Evolutionary conservation across 2,888 invertebrate species (phyloP).

Genomic region (Polyommatus icarus): DNA sequence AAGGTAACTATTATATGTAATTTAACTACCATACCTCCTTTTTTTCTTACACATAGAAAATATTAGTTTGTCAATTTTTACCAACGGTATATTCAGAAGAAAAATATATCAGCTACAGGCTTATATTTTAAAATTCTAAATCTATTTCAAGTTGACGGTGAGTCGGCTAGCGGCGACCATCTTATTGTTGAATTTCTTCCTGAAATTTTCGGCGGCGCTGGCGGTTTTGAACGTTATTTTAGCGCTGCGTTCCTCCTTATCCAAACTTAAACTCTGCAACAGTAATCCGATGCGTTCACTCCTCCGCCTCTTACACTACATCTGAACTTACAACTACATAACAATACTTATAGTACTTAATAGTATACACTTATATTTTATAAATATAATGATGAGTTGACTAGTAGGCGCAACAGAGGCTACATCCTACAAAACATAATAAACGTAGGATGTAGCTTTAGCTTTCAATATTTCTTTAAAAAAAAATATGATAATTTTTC

Average conservation of each 20-base stretch:
- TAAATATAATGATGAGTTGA: neutral
- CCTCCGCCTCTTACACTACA: conserved; percentile 40
- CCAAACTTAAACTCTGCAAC: conserved; percentile 73
- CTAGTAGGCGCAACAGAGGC: neutral
- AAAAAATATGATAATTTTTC: no score
- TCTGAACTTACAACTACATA: neutral
- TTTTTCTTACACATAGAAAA: neutral
- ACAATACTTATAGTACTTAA: neutral
- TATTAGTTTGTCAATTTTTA: neutral
- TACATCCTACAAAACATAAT: neutral
- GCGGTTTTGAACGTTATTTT: conserved; percentile 66
- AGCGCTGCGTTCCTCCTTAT: conserved; percentile 67
- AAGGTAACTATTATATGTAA: no score
- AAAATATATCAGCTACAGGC: neutral
- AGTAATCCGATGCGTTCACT: conserved; percentile 48
- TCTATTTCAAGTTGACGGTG: conserved; percentile 50
- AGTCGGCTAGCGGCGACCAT: conserved; percentile 75
- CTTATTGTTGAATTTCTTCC: conserved; percentile 73
- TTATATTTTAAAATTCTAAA: neutral
- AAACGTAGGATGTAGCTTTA: neutral
- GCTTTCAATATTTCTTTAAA: no score
- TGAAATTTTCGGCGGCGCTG: conserved; percentile 64
- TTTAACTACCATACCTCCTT: neutral
- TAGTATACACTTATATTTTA: neutral
- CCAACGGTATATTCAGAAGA: neutral